Percentiles rank a stretch among this genome's conserved stretches.
Conservation (phyloP, 2,113 vertebrate genomes). For the Etheostoma spectabile region DNA sequence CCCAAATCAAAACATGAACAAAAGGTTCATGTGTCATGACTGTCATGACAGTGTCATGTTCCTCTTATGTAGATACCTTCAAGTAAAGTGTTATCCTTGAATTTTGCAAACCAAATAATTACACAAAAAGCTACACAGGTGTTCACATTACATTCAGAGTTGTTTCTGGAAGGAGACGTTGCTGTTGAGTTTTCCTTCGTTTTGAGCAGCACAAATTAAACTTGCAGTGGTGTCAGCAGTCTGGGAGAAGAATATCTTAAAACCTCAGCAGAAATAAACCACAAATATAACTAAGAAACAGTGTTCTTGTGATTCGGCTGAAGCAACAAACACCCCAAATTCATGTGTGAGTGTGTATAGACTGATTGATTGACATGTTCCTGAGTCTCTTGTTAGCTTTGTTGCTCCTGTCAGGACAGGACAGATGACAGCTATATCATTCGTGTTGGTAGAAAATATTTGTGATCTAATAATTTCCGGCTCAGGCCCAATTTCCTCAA, state of each 20-base stretch:
- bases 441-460: too few species aligned
- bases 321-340: background rate
- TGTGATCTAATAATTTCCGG: too few species aligned
- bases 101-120: background rate
- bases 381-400: too few species aligned
- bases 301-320: background rate
- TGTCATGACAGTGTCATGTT: too few species aligned
- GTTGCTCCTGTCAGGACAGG: too few species aligned
- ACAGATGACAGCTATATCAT: too few species aligned
- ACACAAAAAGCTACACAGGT: background rate
- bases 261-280: background rate
- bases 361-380: too few species aligned
- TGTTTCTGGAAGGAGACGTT: background rate
- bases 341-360: background rate
- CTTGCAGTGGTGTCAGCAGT: background rate
- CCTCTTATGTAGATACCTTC: too few species aligned
- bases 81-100: background rate
- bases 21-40: too few species aligned
- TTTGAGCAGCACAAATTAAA: background rate
- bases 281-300: background rate
- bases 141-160: background rate
- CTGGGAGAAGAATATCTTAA: constrained; percentile 6
- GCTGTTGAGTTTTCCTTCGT: background rate
- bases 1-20: background rate
- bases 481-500: too few species aligned